Evolutionary conservation across 35 echinoderm and acorn worm genomes (phyloP), one percentile per base, ranked within the genome.

Genomic region (Heliocidaris erythrogramma): DNA sequence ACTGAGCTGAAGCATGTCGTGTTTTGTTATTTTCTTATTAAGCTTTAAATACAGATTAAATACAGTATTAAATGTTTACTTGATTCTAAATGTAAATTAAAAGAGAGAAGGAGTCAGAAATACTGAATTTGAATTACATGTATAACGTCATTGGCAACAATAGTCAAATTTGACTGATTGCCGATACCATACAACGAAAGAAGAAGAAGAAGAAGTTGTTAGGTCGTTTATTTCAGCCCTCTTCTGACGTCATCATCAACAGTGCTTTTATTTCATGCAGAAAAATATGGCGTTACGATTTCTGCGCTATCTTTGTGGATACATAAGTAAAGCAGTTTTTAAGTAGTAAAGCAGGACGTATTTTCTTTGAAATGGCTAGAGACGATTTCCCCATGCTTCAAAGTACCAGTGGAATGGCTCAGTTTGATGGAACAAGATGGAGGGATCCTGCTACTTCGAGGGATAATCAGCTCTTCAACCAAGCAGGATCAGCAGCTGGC

Each of bases 351-450:
- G 65, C 4, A 78, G 21, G 21, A n/a, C 18, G 7, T 27, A 31
- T 89, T 89, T 32, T 24, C 32, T 32, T 47, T 47, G 87, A 95
- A 92, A 96, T 95, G 94, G 94, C 94, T 18, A 95, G 94, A 90
- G 94, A 95, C 88, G 94, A 95, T 60, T 95, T 95, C 52, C 47
- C 90, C 4, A 61, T 65, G 61, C 59, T 90, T 60, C 88, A 92
- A 42, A 90, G 30, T 69, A 53, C 88, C 4, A 16, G 30, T n/a
- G 88, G 94, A 91, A 48, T 95, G 30, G 86, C 56, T 24, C 48
- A 90, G 59, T 95, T 95, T 71, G 94, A 95, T 53, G 90, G 42
- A 90, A 90, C 21, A 14, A 56, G 94, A 48, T 95, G 94, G 94
- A 90, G 94, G 32, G 56, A 95, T 60, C 86, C 87, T 88, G 49